Percentiles rank a stretch among this genome's conserved stretches.
Evolutionary conservation across 1,140 invertebrate genomes (phyloP).

Genomic region (Bombus affinis): DNA sequence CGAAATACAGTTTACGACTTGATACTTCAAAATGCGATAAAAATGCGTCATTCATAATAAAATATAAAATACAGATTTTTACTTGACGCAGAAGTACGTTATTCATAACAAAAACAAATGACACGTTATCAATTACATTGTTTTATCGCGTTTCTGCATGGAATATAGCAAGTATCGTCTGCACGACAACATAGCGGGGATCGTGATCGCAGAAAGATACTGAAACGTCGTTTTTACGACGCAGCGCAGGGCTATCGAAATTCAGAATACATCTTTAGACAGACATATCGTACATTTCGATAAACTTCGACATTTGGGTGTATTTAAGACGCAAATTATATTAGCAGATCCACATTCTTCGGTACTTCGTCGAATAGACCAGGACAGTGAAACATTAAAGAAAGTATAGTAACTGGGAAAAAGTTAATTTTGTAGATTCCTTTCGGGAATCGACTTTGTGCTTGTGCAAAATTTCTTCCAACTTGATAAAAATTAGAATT

Average conservation of each 20-base stretch:
- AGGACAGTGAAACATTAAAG: too few relatives aligned
- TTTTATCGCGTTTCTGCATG: neutral
- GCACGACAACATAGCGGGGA: neutral
- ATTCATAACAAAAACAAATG: neutral
- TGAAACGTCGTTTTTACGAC: neutral
- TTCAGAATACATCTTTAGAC: neutral
- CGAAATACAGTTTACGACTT: too few relatives aligned
- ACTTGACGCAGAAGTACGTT: too few relatives aligned
- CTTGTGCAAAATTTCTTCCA: constrained; percentile 3
- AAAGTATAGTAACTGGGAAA: too few relatives aligned
- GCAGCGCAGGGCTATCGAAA: neutral
- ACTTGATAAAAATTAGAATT: neutral
- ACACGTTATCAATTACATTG: too few relatives aligned
- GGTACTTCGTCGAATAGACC: too few relatives aligned
- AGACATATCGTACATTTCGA: neutral
- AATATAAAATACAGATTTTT: too few relatives aligned
- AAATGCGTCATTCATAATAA: too few relatives aligned
- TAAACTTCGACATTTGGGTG: neutral
- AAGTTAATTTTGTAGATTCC: too few relatives aligned
- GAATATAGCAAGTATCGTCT: neutral
- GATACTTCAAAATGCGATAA: too few relatives aligned
- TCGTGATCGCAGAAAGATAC: too few relatives aligned
- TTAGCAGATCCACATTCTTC: neutral
- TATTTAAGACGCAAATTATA: neutral
- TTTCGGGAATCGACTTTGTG: neutral